Conservation (phyloP, 2,888 invertebrate species). For the Theodoxus fluviatilis region DNA sequence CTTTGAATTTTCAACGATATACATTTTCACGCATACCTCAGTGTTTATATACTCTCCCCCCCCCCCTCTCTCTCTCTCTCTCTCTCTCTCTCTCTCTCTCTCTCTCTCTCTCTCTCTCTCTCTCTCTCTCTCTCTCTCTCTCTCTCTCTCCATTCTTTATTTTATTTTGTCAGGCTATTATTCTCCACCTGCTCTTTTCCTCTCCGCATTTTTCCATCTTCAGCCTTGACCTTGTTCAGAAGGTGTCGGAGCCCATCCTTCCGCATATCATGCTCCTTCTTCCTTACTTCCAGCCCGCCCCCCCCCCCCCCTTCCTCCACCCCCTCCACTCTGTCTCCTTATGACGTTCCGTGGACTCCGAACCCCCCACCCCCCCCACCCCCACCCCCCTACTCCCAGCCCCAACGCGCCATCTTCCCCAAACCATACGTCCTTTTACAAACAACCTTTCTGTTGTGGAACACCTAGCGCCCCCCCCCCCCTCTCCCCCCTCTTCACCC, state of each 20-base stretch:
- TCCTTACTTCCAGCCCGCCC: neutral
- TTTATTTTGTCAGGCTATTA: neutral
- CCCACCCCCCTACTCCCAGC: neutral
- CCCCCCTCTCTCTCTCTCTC: constrained; percentile 11
- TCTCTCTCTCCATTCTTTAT: neutral
- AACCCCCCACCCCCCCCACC: neutral
- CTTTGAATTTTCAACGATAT: neutral
- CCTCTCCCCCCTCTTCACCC: constrained; percentile 26
- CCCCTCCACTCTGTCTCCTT: neutral
- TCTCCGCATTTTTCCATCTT: neutral
- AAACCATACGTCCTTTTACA: neutral
- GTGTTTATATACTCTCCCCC: neutral
- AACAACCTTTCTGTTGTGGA: neutral
- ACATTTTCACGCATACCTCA: neutral
- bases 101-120: neutral
- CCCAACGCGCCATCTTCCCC: neutral
- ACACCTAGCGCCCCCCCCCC: neutral
- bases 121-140: neutral
- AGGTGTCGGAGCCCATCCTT: neutral
- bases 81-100: neutral
- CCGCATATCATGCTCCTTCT: neutral
- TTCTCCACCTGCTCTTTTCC: neutral
- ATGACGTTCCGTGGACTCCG: neutral
- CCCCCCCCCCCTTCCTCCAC: neutral
- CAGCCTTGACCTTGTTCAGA: neutral